Percentiles rank a stretch among this genome's conserved stretches.
These are phyloP conservation scores for Dascillus cervinus DNA, from an alignment of 2,888 invertebrate species.

Conservation along the genomic window DNA sequence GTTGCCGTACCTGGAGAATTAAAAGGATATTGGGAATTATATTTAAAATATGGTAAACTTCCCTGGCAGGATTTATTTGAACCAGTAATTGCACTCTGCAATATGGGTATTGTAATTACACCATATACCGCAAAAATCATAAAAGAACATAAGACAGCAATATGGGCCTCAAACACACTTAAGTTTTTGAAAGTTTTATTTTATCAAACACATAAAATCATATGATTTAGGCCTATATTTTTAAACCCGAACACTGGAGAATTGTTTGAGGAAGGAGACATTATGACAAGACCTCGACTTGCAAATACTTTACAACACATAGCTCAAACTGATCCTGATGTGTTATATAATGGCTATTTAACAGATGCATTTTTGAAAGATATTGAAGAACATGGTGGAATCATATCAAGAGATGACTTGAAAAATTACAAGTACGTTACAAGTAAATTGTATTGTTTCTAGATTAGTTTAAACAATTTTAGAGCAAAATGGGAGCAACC, in stretches of 20 bases:
- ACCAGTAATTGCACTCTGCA: slow-evolving; percentile 64
- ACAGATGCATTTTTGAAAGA: slow-evolving; percentile 60
- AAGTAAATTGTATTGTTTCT: too few relatives aligned
- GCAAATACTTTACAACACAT: slow-evolving; percentile 64
- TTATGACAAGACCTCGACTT: slow-evolving; percentile 55
- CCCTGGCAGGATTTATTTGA: slow-evolving; percentile 67
- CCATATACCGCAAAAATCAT: slow-evolving; percentile 55
- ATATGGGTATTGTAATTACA: slow-evolving; percentile 58
- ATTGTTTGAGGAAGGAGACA: slow-evolving; percentile 55
- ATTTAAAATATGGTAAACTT: slow-evolving; percentile 60
- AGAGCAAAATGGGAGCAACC: too few relatives aligned
- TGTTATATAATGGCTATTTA: slow-evolving; percentile 69
- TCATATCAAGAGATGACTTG: slow-evolving; percentile 22
- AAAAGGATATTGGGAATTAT: slow-evolving; percentile 67
- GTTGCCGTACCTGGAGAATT: slow-evolving; percentile 81
- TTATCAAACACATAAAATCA: not conserved
- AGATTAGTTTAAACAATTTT: too few relatives aligned
- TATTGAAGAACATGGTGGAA: slow-evolving; percentile 42
- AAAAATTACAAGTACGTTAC: slow-evolving; percentile 18
- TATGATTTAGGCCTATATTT: slow-evolving; percentile 45
- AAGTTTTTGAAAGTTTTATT: slow-evolving; percentile 32
- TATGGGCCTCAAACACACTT: slow-evolving; percentile 49
- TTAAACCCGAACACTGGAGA: slow-evolving; percentile 55
- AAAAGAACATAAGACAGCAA: slow-evolving; percentile 43
- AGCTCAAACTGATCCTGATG: slow-evolving; percentile 57